Base-by-base conservation (phyloP, 2,797 vertebrate genomes). In the Danio albolineatus region DNA sequence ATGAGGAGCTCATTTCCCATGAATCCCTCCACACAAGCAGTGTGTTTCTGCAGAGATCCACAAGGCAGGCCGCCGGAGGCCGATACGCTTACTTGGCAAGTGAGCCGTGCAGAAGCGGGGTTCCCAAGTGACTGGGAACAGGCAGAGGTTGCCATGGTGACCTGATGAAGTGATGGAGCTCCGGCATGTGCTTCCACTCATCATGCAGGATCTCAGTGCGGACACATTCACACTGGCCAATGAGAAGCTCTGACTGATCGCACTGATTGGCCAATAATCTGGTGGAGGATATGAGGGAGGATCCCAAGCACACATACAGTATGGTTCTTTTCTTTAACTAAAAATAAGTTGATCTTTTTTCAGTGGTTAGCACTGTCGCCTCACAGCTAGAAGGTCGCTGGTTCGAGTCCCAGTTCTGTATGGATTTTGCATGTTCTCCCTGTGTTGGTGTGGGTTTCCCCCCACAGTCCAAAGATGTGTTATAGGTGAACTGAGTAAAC, bases 1-100 rank as follows among this genome's bases (percentile, higher is more conserved):
- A 71, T 28, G 56, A 43, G 49, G 70, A 69, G 36, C 46, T 77
- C 76, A 83, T 78, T 81, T 73, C 76, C 78, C 82, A 72, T 76
- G 53, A 86, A 78, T 83, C 71, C 81, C 74, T 56, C 75, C 69
- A 46, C 87, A 82, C 71, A 60, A 78, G 62, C 74, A 91, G 88
- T 89, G 91, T 85, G 95, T 96, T 95, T 93, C 94, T 90, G 94
- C 89, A 95, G 89, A 94, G 86, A 95, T 92, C 89, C 89, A 88
- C 89, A 82, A 84, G 78, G 81, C 82, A 90, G 76, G 89, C 92
- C 89, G 85, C 80, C 80, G 85, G 89, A 92, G 91, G 84, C 72
- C 79, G 83, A 91, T 90, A 89, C 78, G 89, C 88, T 92, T 88
- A 87, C 92, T 93, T 92, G 87, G 78, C 92, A 93, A 93, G 91